phyloP scores from a whole-genome alignment of 2,113 vertebrate species.

The Psilopsiagon aurifrons region DNA sequence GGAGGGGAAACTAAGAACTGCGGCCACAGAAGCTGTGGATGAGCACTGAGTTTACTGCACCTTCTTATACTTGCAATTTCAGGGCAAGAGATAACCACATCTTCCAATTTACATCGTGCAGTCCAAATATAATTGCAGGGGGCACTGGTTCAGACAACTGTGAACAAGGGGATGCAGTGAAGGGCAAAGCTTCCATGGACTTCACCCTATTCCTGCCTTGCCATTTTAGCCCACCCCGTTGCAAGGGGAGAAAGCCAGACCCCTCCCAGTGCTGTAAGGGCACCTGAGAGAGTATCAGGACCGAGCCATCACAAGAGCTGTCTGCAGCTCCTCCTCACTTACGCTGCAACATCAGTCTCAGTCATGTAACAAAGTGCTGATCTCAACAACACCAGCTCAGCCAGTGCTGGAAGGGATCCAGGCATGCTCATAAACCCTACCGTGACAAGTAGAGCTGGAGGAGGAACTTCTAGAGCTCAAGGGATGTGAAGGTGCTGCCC shows the following conservation, averaged over 20 bases:
- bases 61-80: neutral
- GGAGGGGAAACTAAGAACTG: neutral
- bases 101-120: neutral
- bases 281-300: neutral
- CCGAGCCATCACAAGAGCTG: neutral
- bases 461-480: neutral
- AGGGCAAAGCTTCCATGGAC: neutral
- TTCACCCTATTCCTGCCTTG: neutral
- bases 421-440: neutral
- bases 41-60: neutral
- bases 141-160: neutral
- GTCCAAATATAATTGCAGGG: neutral
- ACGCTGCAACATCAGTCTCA: neutral
- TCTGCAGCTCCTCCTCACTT: neutral
- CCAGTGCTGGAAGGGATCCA: neutral
- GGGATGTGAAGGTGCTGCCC: neutral
- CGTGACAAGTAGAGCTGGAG: neutral
- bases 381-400: neutral
- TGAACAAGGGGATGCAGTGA: neutral
- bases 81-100: neutral
- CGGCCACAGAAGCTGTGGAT: neutral
- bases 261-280: neutral
- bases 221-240: neutral
- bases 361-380: accelerated
- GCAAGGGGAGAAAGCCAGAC: neutral